Percentiles rank a stretch among this genome's conserved stretches.
These are phyloP conservation scores for Ormyrus pomaceus DNA, from an alignment of 2,888 invertebrate species.

Conservation along the genomic window DNA sequence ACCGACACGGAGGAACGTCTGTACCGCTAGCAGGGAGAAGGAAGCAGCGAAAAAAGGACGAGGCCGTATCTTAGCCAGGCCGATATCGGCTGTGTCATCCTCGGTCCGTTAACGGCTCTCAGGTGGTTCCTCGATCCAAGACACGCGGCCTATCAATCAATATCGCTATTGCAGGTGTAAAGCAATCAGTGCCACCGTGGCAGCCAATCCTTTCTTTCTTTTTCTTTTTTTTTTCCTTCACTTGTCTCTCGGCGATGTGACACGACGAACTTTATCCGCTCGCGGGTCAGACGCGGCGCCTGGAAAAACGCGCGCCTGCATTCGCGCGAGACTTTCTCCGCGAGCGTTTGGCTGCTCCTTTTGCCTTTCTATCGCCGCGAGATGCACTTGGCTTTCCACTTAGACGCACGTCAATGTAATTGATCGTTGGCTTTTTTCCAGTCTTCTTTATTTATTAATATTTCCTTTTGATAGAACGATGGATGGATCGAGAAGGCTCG, in stretches of 20 bases:
- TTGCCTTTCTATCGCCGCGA: constrained; percentile 27
- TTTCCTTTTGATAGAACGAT: constrained; percentile 37
- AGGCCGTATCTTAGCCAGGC: background rate
- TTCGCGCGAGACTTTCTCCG: constrained; percentile 34
- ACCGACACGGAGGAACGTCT: constrained; percentile 60
- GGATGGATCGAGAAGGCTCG: constrained; percentile 29
- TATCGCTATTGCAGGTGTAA: constrained; percentile 72
- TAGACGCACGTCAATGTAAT: constrained; percentile 48
- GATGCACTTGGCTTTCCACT: constrained; percentile 47
- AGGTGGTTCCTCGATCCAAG: constrained; percentile 62
- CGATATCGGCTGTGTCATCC: constrained; percentile 73
- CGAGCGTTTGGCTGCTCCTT: background rate
- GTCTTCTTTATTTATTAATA: constrained; percentile 39
- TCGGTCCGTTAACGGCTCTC: constrained; percentile 71
- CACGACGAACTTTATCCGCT: constrained; percentile 5
- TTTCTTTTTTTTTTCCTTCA: background rate
- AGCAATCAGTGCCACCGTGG: constrained; percentile 65
- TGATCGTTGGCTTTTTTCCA: constrained; percentile 42
- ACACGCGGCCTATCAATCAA: constrained; percentile 69
- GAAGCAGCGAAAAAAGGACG: constrained; percentile 14
- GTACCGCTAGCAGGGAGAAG: constrained; percentile 69
- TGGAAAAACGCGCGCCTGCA: constrained; percentile 7
- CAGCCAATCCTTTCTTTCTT: constrained; percentile 21
- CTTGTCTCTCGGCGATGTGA: background rate
- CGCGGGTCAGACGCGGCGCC: background rate